Evolutionary conservation across 2,797 vertebrate genomes (phyloP).

Genomic region (Holocentrus rufus): DNA sequence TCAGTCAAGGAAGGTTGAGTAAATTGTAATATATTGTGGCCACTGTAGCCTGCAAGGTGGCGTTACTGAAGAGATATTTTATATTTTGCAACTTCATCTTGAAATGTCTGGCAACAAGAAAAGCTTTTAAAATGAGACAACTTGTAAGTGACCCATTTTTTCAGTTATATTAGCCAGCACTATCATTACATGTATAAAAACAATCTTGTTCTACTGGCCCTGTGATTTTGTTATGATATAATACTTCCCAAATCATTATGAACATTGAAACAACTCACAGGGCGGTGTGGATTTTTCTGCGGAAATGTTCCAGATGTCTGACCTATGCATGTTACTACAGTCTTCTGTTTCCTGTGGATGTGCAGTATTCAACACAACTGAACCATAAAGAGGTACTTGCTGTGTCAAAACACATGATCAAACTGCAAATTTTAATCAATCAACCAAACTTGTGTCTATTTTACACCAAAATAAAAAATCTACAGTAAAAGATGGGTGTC

Average conservation of each 20-base stretch:
- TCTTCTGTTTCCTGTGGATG: slow-evolving; percentile 62
- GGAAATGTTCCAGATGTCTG: slow-evolving; percentile 48
- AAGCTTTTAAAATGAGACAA: slow-evolving; percentile 32
- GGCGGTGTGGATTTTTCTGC: slow-evolving; percentile 32
- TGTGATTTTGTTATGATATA: slow-evolving; percentile 38
- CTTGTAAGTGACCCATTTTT: slow-evolving; percentile 16
- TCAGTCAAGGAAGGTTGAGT: slow-evolving; percentile 7
- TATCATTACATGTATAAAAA: slow-evolving; percentile 32
- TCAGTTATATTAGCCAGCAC: slow-evolving; percentile 32
- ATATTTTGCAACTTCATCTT: slow-evolving; percentile 44
- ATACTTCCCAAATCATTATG: slow-evolving; percentile 44
- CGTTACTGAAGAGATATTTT: slow-evolving; percentile 32
- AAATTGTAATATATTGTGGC: slow-evolving; percentile 14
- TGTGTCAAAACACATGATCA: slow-evolving; percentile 48
- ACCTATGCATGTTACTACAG: slow-evolving; percentile 66
- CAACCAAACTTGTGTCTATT: slow-evolving; percentile 72
- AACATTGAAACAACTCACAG: slow-evolving; percentile 24
- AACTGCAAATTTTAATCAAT: slow-evolving; percentile 49
- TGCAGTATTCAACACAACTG: slow-evolving; percentile 52
- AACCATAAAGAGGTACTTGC: slow-evolving; percentile 28
- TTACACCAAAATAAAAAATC: slow-evolving; percentile 76
- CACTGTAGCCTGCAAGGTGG: neutral
- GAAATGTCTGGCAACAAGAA: slow-evolving; percentile 14
- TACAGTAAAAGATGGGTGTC: slow-evolving; percentile 49
- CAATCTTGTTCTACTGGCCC: slow-evolving; percentile 26